Percentiles rank a stretch among this genome's conserved stretches.
Evolutionary conservation across 2,888 invertebrate species (phyloP).

Genomic region (Drosophila flavopinicola): DNA sequence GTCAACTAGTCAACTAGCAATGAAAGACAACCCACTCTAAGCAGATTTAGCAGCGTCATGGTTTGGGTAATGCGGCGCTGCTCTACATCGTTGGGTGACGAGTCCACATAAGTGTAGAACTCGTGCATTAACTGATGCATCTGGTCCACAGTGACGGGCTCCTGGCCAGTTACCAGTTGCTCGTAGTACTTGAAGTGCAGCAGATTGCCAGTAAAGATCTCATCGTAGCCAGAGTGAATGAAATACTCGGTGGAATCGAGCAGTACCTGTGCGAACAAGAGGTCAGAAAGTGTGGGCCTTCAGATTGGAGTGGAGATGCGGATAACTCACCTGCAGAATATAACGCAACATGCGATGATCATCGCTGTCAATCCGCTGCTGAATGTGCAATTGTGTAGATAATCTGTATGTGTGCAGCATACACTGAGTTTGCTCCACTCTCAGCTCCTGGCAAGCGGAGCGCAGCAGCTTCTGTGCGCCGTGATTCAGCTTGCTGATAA

Average conservation of each 20-base stretch:
- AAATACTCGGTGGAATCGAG: slow-evolving; percentile 67
- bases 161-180: slow-evolving; percentile 47
- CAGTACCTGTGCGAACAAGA: slow-evolving; percentile 46
- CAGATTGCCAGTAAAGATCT: slow-evolving; percentile 69
- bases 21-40: slow-evolving; percentile 57
- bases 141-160: slow-evolving; percentile 43
- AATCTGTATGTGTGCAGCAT: slow-evolving; percentile 28
- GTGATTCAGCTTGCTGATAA: slow-evolving; percentile 28
- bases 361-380: too few relatives aligned
- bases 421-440: slow-evolving; percentile 2
- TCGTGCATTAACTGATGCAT: slow-evolving; percentile 67
- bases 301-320: neutral
- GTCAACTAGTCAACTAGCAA: neutral
- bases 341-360: neutral
- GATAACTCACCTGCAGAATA: slow-evolving; percentile 16
- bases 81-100: slow-evolving; percentile 36
- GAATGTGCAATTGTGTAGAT: neutral
- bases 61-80: slow-evolving; percentile 64
- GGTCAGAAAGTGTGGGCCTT: too few relatives aligned
- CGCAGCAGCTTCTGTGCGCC: slow-evolving; percentile 19
- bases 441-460: slow-evolving; percentile 1
- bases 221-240: slow-evolving; percentile 66
- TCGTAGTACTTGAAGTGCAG: slow-evolving; percentile 49
- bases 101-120: slow-evolving; percentile 68
- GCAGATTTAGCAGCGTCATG: slow-evolving; percentile 72